Conservation (phyloP, 2,888 invertebrate species). For the Pseudoips prasinana region DNA sequence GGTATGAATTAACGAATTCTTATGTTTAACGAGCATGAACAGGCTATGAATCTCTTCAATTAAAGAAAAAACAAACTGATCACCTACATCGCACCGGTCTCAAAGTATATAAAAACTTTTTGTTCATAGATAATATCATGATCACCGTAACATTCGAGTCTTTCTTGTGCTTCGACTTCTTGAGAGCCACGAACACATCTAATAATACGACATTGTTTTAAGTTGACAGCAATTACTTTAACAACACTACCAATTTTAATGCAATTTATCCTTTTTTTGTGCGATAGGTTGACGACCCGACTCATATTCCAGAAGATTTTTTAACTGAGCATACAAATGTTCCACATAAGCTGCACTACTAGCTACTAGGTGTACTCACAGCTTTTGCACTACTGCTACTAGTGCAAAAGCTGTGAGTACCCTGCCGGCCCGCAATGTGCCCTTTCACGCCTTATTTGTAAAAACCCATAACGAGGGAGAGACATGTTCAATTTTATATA, state of each 20-base stretch:
- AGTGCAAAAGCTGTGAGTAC: no score
- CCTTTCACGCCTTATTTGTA: no score
- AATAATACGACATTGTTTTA: conserved; percentile 30
- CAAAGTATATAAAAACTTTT: conserved; percentile 42
- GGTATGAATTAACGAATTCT: conserved; percentile 29
- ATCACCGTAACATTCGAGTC: conserved; percentile 32
- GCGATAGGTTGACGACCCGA: conserved; percentile 21
- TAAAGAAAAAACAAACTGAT: conserved; percentile 32
- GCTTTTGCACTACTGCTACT: no score
- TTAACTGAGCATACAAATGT: no score
- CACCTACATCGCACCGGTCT: conserved; percentile 30
- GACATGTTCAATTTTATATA: no score
- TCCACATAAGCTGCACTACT: no score
- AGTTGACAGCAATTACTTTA: conserved; percentile 31
- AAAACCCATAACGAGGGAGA: no score
- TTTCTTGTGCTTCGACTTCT: no score
- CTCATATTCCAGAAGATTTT: conserved; percentile 12
- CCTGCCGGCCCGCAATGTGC: no score
- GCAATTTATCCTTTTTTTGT: conserved; percentile 36
- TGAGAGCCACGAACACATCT: no score
- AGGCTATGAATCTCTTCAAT: conserved; percentile 30
- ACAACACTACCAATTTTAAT: conserved; percentile 33
- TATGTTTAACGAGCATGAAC: conserved; percentile 24
- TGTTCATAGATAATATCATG: conserved; percentile 41
- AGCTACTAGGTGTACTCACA: no score